Base-by-base conservation (phyloP, 2,888 invertebrate species). In the Drosophila greeni region DNA sequence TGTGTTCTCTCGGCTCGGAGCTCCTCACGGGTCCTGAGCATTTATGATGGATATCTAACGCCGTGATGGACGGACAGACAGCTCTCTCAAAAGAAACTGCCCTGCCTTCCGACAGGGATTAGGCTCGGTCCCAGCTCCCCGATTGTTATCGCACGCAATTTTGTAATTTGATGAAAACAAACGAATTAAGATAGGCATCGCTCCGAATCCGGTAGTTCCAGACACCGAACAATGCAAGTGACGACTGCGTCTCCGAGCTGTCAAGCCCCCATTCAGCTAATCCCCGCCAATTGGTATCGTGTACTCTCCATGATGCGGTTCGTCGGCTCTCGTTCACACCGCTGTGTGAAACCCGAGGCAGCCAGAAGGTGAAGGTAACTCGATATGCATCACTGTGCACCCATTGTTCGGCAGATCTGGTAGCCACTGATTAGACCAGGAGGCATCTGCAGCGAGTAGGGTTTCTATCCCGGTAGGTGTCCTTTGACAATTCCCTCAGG, bases 111-210 rank as follows among this genome's bases (percentile, higher is more conserved):
- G 57, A 67, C 81, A 67, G 73, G 85, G 84, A 81, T 81, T 85
- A 83, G 79, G 56, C 26, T 23, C 65, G 64, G 74, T 67, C 75
- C 79, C 77, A 37, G 37, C 68, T 36, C 48, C 67, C 65, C 62
- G 87, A 87, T 86, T 86, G 81, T 85, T 87, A 86, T 87, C 86
- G 74, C 86, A 86, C 85, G 85, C 86, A 87, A 87, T 87, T 86
- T 86, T 86, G 87, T 86, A 86, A 86, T 87, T 85, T 87, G 85
- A 86, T 87, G 82, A 86, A 86, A 86, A 86, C 86, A 86, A 86
- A 87, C 84, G 84, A 86, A 84, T 87, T 87, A 75, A 82, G 80
- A 82, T 80, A 81, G 75, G 76, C 72, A 82, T 84, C 84, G 58
- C 70, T 56, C 53, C 73, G 74, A 61, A 78, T 82, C 71, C 77